These are phyloP conservation scores for Creontiades dilutus DNA, from an alignment of 2,888 invertebrate genomes.

Conservation along the genomic window DNA sequence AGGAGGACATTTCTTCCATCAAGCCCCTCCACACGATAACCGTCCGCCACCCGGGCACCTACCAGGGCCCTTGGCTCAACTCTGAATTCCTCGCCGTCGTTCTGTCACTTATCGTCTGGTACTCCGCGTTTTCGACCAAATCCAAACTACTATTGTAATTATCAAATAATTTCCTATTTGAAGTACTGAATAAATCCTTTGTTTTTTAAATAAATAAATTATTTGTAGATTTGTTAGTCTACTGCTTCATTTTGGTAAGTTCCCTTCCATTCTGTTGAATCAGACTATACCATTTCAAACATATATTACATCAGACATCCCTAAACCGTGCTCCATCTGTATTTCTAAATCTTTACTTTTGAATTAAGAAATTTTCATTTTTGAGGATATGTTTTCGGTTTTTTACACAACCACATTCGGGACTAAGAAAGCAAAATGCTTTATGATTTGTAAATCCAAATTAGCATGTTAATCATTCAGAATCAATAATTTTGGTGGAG, in stretches of 20 bases:
- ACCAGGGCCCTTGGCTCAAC: slow-evolving; percentile 94
- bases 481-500: too few relatives aligned
- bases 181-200: slow-evolving; percentile 53
- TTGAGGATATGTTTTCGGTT: too few relatives aligned
- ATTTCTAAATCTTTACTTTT: too few relatives aligned
- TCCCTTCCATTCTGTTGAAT: too few relatives aligned
- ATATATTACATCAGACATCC: too few relatives aligned
- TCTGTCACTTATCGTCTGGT: slow-evolving; percentile 88
- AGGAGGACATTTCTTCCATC: slow-evolving; percentile 84
- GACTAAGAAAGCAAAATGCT: too few relatives aligned
- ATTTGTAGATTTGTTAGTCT: neutral
- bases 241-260: neutral
- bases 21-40: slow-evolving; percentile 86
- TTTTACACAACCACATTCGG: too few relatives aligned
- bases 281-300: too few relatives aligned
- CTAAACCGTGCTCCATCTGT: too few relatives aligned
- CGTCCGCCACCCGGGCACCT: slow-evolving; percentile 88
- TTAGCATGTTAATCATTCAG: too few relatives aligned
- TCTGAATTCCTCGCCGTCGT: slow-evolving; percentile 93
- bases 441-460: too few relatives aligned
- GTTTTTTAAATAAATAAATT: neutral
- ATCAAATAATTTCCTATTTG: neutral
- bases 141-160: slow-evolving; percentile 87
- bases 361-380: too few relatives aligned
- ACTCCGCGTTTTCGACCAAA: slow-evolving; percentile 91